Evolutionary conservation across 1,140 invertebrate species (phyloP).

Genomic region (Caenorhabditis elegans): DNA sequence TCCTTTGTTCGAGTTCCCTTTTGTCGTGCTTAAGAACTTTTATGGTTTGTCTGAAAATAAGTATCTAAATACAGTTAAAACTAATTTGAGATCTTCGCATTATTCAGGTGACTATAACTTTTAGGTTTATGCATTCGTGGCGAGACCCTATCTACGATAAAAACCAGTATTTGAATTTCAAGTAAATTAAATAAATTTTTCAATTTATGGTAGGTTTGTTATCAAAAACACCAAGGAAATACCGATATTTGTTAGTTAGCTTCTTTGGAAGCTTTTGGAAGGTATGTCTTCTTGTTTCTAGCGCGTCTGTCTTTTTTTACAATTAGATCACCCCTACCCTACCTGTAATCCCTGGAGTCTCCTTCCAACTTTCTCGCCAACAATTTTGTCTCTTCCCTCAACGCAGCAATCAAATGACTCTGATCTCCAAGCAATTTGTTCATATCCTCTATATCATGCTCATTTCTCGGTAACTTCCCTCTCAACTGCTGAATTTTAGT

Average conservation of each 20-base stretch:
- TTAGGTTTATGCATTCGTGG: no score
- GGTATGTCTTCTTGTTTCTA: no score
- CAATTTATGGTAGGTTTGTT: no score
- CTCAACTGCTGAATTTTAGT: background rate
- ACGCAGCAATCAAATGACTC: background rate
- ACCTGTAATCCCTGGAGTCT: background rate
- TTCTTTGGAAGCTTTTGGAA: no score
- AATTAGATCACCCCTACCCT: background rate
- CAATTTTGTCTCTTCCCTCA: background rate
- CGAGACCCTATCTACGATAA: no score
- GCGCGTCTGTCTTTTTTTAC: no score
- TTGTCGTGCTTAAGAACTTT: background rate
- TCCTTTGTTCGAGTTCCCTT: background rate
- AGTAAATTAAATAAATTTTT: no score
- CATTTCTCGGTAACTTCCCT: background rate
- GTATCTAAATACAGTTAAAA: background rate
- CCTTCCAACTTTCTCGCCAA: background rate
- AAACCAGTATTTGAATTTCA: no score
- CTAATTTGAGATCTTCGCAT: no score
- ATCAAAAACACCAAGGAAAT: no score
- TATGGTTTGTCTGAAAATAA: background rate
- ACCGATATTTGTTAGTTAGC: no score
- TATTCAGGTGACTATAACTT: no score
- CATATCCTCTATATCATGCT: constrained; percentile 12
- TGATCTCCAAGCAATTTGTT: background rate